These are phyloP conservation scores for Dolomedes plantarius DNA, from an alignment of 2,888 invertebrate genomes.

Conservation along the genomic window DNA sequence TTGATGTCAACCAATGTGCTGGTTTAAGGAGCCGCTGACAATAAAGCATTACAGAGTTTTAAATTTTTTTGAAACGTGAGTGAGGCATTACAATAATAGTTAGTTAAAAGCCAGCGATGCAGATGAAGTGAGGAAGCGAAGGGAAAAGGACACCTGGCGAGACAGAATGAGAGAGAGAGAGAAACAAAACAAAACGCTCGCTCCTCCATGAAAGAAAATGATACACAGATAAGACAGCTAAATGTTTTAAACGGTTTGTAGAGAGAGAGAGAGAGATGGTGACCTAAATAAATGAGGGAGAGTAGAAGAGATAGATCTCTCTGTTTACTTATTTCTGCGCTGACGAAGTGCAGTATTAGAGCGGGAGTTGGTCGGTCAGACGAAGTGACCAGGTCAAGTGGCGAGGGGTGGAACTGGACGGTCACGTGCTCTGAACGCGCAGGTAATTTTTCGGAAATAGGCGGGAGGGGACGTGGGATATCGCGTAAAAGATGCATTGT, in stretches of 20 bases:
- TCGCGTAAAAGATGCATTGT: constrained; percentile 12
- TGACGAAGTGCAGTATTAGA: constrained; percentile 32
- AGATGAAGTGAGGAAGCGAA: too few species aligned
- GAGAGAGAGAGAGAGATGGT: constrained; percentile 26
- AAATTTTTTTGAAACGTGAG: too few species aligned
- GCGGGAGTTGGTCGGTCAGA: constrained; percentile 33
- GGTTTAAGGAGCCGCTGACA: too few species aligned
- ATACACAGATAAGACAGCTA: constrained; percentile 34
- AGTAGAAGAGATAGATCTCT: not conserved
- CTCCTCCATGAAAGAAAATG: constrained; percentile 32
- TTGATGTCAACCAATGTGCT: too few species aligned
- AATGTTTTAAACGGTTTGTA: constrained; percentile 28
- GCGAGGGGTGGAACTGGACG: constrained; percentile 15
- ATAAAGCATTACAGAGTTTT: too few species aligned
- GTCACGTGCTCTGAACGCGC: constrained; percentile 52
- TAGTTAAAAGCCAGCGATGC: too few species aligned
- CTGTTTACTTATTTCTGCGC: not conserved
- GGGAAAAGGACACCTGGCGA: not conserved
- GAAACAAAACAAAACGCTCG: too few species aligned
- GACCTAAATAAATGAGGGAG: constrained; percentile 35
- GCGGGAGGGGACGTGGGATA: not conserved
- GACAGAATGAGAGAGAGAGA: not conserved
- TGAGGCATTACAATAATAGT: too few species aligned
- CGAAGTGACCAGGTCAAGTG: constrained; percentile 65
- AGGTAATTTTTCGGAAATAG: constrained; percentile 40